A percentile compares a stretch with the other conserved stretches of the same genome.
These are phyloP conservation scores for Blomia tropicalis DNA, from an alignment of 2,888 invertebrate genomes.

Conservation along the genomic window DNA sequence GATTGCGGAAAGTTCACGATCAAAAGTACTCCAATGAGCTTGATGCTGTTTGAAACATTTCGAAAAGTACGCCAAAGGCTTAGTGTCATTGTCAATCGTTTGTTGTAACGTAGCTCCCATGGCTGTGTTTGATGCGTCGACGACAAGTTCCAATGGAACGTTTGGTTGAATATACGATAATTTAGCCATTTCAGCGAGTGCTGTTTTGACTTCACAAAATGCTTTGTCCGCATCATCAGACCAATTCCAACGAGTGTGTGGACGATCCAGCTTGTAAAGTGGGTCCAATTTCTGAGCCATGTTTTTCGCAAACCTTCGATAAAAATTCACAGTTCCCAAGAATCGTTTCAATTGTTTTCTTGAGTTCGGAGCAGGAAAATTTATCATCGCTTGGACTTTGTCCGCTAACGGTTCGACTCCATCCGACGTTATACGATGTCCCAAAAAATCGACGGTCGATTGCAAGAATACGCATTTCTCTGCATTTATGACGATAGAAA, in stretches of 20 bases:
- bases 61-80: neutral
- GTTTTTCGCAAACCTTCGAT: slow-evolving; percentile 26
- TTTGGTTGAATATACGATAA: neutral
- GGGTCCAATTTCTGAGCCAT: slow-evolving; percentile 18
- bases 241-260: neutral
- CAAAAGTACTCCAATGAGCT: neutral
- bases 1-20: neutral
- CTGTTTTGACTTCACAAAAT: neutral
- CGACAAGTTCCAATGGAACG: neutral
- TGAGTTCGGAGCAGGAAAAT: slow-evolving; percentile 13
- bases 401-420: slow-evolving; percentile 15
- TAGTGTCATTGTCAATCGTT: neutral
- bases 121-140: slow-evolving; percentile 5
- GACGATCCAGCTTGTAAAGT: neutral
- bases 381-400: slow-evolving; percentile 23
- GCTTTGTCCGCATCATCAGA: neutral
- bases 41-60: neutral
- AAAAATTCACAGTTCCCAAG: slow-evolving; percentile 29
- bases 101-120: neutral
- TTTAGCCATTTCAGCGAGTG: neutral
- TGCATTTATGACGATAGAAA: slow-evolving; percentile 23
- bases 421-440: slow-evolving; percentile 22
- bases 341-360: slow-evolving; percentile 23
- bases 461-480: slow-evolving; percentile 27
- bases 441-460: slow-evolving; percentile 27